Percentiles rank a stretch among this genome's conserved stretches.
Conservation (phyloP, 1,140 invertebrate genomes). For the Matsumurasca onukii region DNA sequence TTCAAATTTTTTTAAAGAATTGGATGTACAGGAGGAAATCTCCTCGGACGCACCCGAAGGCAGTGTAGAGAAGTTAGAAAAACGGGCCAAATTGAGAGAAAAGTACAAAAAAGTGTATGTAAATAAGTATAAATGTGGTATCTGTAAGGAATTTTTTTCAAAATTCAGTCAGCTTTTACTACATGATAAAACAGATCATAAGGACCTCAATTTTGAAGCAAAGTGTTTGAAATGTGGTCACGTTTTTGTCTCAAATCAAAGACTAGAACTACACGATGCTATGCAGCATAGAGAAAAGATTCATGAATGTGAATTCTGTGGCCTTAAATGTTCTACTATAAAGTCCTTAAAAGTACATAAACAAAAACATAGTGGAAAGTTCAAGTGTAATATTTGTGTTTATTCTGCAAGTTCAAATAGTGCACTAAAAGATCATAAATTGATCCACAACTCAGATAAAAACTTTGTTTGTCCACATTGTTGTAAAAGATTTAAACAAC, state of each 20-base stretch:
- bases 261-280: neutral
- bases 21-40: neutral
- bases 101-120: neutral
- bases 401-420: neutral
- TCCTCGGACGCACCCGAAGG: no score
- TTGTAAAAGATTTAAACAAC: neutral
- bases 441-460: neutral
- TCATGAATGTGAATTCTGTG: conserved; percentile 14
- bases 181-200: conserved; percentile 12
- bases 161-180: neutral
- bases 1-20: neutral
- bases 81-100: neutral
- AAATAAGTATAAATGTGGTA: neutral
- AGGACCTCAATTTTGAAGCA: neutral
- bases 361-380: neutral
- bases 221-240: neutral
- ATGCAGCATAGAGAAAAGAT: conserved; percentile 8
- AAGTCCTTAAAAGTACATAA: conserved; percentile 16
- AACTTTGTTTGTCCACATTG: neutral
- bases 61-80: neutral
- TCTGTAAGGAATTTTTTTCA: neutral
- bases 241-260: neutral
- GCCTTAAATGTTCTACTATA: neutral
- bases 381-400: neutral
- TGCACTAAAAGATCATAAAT: neutral